Base-by-base conservation (phyloP, 2,888 invertebrate species). In the Eupithecia exiguata region DNA sequence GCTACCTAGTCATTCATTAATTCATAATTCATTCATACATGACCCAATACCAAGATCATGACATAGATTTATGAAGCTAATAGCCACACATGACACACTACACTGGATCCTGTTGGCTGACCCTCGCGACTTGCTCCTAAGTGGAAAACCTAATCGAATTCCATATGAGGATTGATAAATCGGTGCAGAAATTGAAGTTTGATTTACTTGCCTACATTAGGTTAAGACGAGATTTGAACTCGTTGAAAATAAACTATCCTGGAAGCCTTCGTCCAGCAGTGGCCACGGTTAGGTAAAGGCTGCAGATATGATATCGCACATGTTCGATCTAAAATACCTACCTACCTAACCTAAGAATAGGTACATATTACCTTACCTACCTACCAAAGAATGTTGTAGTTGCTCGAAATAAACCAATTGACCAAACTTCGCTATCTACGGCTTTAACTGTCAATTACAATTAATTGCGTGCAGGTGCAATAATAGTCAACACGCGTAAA, bases 31-130 rank as follows among this genome's bases (percentile, higher is more conserved):
- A 62, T 62, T 62, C 35, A 66, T 66, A n/a, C 30, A 38, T 68
- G 38, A 75, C 40, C 68, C 36, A 70, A 14, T 43, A 14, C 40
- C 68, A 43, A 70, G 75, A 70, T 72, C 75, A 75, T 65, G 72
- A 69, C 74, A 71, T 71, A 43, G 53, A 69, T 71, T 61, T 21
- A 66, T 66, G 38, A 66, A 70, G 58, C 12, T 65, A 71, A 63
- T 38, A 40, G 21, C 46, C 49, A 62, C 16, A 35, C 69, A 65
- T 76, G 76, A 73, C 76, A 74, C 67, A 76, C 71, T 70, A 71
- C 36, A 62, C 49, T 67, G 38, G 62, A 67, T 73, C 69, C 73
- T 74, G 71, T 71, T 74, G 14, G 5, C 25, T 68, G 73, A 73
- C 73, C 72, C 72, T 69, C 36, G 61, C n/a, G 43, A 62, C 49